phyloP scores from a whole-genome alignment of 2,113 vertebrate species.

The Saguinus imperator region DNA sequence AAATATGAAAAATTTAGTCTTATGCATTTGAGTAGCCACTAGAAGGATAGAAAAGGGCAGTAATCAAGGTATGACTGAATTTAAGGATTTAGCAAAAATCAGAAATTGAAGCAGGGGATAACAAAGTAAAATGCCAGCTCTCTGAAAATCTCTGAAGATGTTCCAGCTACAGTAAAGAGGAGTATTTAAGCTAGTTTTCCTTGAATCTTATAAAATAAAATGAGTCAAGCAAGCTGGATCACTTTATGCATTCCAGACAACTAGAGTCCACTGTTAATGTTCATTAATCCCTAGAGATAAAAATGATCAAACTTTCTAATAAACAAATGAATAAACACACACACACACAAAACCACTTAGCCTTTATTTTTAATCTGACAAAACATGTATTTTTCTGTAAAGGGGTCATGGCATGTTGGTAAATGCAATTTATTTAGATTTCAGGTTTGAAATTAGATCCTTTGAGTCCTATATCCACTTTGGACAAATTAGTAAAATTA shows the following conservation, averaged over 20 bases:
- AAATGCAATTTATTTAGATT: not conserved
- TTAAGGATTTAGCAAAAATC: not conserved
- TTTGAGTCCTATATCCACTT: not conserved
- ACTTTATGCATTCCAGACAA: not conserved
- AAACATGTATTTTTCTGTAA: not conserved
- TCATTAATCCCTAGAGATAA: not conserved
- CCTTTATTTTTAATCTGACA: not conserved
- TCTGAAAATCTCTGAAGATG: not conserved
- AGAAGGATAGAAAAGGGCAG: not conserved
- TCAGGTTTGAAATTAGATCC: not conserved
- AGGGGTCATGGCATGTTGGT: not conserved
- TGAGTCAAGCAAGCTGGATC: not conserved
- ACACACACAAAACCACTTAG: not conserved
- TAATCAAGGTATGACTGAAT: not conserved
- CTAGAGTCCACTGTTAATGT: not conserved
- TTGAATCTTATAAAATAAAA: constrained; percentile 7
- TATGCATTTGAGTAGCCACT: not conserved
- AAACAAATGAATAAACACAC: not conserved
- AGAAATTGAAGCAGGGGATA: not conserved
- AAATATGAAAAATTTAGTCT: not conserved
- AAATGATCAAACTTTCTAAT: not conserved
- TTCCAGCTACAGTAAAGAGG: not conserved
- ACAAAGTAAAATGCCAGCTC: not conserved
- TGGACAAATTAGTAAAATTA: not conserved
- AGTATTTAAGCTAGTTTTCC: not conserved